These are phyloP conservation scores for Apantesis nais DNA, from an alignment of 2,888 invertebrate species.

Conservation along the genomic window DNA sequence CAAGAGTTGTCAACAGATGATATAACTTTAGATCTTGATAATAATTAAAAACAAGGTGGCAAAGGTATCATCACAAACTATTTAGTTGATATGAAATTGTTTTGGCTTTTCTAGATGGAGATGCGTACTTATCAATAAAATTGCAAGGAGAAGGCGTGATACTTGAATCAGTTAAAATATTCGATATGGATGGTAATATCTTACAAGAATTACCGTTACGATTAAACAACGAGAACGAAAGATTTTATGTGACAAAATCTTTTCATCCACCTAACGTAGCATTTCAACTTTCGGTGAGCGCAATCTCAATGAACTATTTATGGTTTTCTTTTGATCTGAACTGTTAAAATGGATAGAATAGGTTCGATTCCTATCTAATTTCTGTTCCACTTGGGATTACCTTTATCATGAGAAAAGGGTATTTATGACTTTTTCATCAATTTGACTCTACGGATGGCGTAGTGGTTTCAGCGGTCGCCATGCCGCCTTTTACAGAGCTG, in stretches of 20 bases:
- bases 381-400: background rate
- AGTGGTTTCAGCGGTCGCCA: too few relatives aligned
- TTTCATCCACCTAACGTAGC: constrained; percentile 3
- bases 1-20: too few relatives aligned
- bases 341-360: background rate
- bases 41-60: too few relatives aligned
- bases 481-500: too few relatives aligned
- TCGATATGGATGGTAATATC: background rate
- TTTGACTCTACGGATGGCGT: too few relatives aligned
- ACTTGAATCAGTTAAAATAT: background rate
- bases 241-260: background rate
- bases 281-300: constrained; percentile 2
- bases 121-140: background rate
- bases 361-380: background rate
- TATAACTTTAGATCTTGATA: too few relatives aligned
- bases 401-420: background rate
- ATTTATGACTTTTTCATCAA: background rate
- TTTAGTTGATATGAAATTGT: background rate
- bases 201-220: constrained; percentile 1
- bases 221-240: background rate
- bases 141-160: constrained; percentile 1
- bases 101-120: background rate
- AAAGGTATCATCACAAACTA: background rate
- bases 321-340: background rate
- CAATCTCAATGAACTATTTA: background rate